Percentiles rank a stretch among this genome's conserved stretches.
Conservation (phyloP, 2,113 vertebrate species). For the Neomonachus schauinslandi region DNA sequence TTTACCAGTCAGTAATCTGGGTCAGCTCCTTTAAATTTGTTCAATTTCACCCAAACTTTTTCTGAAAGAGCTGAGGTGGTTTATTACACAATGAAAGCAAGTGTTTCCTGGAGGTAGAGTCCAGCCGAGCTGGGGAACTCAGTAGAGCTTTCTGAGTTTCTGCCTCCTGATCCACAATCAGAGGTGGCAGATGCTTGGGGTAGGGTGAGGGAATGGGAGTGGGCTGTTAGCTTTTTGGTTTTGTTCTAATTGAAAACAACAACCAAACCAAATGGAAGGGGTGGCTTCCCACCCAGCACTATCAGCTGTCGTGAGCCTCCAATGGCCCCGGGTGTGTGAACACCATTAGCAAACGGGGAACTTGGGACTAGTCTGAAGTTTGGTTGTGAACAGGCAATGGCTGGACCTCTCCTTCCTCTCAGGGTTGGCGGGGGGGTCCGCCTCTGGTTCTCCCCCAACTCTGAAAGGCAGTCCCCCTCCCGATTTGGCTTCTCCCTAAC, state of each 20-base stretch:
- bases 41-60: neutral
- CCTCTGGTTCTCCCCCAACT: neutral
- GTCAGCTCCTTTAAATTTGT: neutral
- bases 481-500: neutral
- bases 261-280: neutral
- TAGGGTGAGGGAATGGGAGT: neutral
- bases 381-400: neutral
- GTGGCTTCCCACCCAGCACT: neutral
- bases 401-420: neutral
- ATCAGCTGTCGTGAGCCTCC: neutral
- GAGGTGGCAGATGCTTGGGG: neutral
- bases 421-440: neutral
- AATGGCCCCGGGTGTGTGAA: fast-evolving
- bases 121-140: neutral
- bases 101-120: neutral
- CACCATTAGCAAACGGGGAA: neutral
- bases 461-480: neutral
- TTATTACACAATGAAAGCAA: neutral
- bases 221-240: neutral
- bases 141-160: neutral
- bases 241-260: neutral
- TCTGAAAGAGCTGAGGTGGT: neutral
- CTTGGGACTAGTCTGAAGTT: neutral
- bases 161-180: neutral
- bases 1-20: neutral